phyloP scores from a whole-genome alignment of 2,888 invertebrate genomes.

The Periphyllus acericola region DNA sequence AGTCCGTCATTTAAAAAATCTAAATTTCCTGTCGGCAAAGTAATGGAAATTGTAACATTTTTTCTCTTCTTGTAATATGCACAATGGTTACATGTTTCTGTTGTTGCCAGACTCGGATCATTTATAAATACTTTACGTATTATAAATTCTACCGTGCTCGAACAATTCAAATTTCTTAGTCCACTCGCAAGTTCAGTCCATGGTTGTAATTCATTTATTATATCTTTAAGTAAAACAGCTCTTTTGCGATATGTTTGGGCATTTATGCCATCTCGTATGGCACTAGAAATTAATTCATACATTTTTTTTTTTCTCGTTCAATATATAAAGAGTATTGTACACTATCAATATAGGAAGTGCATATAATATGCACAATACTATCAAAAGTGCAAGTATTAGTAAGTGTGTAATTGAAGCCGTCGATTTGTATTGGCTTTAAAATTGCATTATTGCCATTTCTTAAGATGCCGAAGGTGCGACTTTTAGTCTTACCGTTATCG shows the following conservation, averaged over 20 bases:
- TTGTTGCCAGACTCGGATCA: no score
- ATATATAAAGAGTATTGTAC: no score
- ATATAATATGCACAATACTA: neutral
- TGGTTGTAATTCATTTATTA: no score
- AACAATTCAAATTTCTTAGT: no score
- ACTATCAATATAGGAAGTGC: neutral
- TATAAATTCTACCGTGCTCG: no score
- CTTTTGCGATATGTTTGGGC: neutral
- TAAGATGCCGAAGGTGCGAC: neutral
- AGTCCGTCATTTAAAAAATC: no score
- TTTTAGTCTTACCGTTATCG: neutral
- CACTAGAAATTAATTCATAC: neutral
- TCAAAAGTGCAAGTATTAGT: constrained; percentile 39
- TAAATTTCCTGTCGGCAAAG: no score
- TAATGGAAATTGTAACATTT: no score
- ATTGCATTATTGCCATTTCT: neutral
- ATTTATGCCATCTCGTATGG: neutral
- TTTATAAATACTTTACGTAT: no score
- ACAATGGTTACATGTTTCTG: no score
- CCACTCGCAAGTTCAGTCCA: no score
- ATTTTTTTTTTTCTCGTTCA: neutral
- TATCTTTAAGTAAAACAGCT: neutral
- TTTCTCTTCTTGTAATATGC: no score
- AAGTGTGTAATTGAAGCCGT: neutral
- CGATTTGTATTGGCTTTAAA: neutral